Base-by-base conservation (phyloP, 1,140 invertebrate species). In the Pararge aegeria region DNA sequence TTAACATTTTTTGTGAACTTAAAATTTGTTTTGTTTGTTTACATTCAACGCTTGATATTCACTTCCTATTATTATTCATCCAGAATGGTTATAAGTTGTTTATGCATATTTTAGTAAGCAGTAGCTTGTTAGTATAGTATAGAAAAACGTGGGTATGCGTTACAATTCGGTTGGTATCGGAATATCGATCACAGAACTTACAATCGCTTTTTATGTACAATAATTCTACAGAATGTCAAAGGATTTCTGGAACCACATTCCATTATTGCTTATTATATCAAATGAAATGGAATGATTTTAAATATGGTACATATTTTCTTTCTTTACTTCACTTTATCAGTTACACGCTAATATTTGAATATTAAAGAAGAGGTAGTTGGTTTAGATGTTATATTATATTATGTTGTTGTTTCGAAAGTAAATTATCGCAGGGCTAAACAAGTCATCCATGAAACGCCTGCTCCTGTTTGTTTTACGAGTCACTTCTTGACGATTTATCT, bases 401-500 rank as follows among this genome's bases (percentile, higher is more conserved):
- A 63, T 60, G 70, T 64, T 6, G 18, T 40, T 21, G 34, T 20
- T n/a, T 37, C 18, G 37, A 29, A 70, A 57, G 55, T 66, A 71
- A 68, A 74, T 42, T 73, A 63, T 66, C 13, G 64, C 51, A 21
- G 73, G 68, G 66, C 54, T 64, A 73, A 78, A 82, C 68, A 74
- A 53, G 48, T 19, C 20, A 51, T 42, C 58, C 27, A 53, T 57
- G 63, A 61, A 56, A 46, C 61, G 58, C 76, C 68, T 67, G 66
- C 67, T 63, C 60, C 60, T 76, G 70, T 78, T 82, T 79, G 67
- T 71, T 79, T 73, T 74, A 75, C 68, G 69, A 77, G 70, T 67
- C 73, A 69, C 64, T 67, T 61, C 52, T 61, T 42, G 15, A 61
- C 68, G 60, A 83, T 78, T 78, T 84, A 81, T 83, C 84, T 80